These are phyloP conservation scores for Coregonus sp. DNA, from an alignment of 2,797 vertebrate genomes.

Conservation along the genomic window DNA sequence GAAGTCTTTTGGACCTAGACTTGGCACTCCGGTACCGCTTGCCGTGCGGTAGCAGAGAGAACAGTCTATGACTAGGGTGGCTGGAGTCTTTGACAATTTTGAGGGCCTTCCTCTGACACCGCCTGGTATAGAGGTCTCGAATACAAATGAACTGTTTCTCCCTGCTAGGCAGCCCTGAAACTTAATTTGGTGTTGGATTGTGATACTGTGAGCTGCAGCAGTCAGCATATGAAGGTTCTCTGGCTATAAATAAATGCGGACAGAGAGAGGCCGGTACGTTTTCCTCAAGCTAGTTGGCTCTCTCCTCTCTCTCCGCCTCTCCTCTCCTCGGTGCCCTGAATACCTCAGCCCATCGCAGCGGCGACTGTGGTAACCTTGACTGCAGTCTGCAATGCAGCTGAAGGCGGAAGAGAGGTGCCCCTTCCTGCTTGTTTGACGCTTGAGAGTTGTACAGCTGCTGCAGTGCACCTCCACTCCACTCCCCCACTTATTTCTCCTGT, in stretches of 20 bases:
- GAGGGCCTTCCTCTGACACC: no score
- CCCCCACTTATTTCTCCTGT: background rate
- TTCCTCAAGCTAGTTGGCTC: background rate
- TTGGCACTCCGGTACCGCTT: no score
- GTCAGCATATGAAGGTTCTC: constrained; percentile 15
- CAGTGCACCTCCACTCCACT: constrained; percentile 49
- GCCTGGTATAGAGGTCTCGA: no score
- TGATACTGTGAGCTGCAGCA: constrained; percentile 16
- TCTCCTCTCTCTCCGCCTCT: background rate
- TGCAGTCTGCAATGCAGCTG: constrained; percentile 69
- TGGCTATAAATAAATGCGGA: constrained; percentile 37
- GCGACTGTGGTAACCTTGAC: constrained; percentile 64
- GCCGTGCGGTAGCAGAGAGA: no score
- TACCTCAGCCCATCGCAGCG: constrained; percentile 21
- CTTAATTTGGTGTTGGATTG: constrained; percentile 1
- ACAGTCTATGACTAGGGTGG: no score
- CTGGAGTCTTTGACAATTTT: no score
- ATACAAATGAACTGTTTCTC: constrained; percentile 3
- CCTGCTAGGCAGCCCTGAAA: constrained; percentile 3
- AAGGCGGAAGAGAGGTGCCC: constrained; percentile 19
- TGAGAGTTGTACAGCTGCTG: constrained; percentile 49
- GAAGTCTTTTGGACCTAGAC: no score
- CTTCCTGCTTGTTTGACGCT: constrained; percentile 26
- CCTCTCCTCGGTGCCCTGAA: constrained; percentile 17
- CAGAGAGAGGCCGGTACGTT: background rate